Conservation (phyloP, 2,113 vertebrate species). For the Bujurquina vittata region DNA sequence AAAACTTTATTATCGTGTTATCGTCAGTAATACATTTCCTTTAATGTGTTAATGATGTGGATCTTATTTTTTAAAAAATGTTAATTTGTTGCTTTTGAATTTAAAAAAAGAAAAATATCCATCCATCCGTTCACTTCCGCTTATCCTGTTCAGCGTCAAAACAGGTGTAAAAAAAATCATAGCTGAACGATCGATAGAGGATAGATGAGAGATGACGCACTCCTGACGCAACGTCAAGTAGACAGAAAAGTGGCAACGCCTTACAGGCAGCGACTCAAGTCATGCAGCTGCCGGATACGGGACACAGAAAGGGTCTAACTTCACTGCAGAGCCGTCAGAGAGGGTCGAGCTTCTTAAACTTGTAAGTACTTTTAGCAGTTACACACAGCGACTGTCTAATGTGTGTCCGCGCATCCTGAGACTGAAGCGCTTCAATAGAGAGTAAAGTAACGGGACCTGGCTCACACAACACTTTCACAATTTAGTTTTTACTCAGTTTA, state of each 20-base stretch:
- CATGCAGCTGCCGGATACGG: neutral
- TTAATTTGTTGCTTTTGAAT: no score
- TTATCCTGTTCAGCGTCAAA: no score
- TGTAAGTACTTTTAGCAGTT: neutral
- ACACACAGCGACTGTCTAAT: neutral
- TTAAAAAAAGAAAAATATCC: no score
- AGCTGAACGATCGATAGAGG: neutral
- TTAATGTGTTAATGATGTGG: neutral
- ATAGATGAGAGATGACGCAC: neutral
- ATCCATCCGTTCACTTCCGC: no score
- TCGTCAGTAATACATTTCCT: neutral
- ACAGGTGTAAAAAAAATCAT: neutral
- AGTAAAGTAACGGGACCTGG: neutral
- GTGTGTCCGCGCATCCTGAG: neutral
- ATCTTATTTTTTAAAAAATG: neutral
- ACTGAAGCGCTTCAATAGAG: neutral
- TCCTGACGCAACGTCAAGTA: neutral
- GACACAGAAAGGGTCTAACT: neutral
- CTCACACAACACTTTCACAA: no score
- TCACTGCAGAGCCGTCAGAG: neutral
- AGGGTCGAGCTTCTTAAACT: neutral
- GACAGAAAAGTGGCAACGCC: neutral
- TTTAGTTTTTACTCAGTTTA: neutral
- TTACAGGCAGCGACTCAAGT: no score
- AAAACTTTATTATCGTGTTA: neutral